Conservation (phyloP, 2,113 vertebrate species). For the Crocuta crocuta region DNA sequence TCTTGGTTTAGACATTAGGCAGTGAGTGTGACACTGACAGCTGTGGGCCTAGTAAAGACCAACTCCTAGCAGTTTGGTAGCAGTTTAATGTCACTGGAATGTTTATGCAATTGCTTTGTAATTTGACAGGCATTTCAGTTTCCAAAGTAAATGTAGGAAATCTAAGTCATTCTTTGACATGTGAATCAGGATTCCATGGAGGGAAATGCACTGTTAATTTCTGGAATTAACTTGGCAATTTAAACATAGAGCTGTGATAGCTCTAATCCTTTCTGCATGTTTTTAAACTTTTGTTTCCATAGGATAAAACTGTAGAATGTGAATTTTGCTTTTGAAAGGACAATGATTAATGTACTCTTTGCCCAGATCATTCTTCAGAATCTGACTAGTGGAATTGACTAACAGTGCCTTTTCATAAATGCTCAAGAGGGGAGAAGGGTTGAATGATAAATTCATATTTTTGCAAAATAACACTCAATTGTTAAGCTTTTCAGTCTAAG, state of each 20-base stretch:
- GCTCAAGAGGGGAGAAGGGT: not conserved
- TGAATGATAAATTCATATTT: constrained; percentile 10
- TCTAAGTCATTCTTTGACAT: constrained; percentile 55
- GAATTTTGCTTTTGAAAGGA: constrained; percentile 40
- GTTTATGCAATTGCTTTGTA: constrained; percentile 57
- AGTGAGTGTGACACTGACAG: not conserved
- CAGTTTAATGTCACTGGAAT: constrained; percentile 59
- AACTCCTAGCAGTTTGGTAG: constrained; percentile 28
- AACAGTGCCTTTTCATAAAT: constrained; percentile 39
- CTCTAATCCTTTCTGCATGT: not conserved
- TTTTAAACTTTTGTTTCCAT: constrained; percentile 41
- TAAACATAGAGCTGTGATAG: constrained; percentile 49
- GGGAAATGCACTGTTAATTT: constrained; percentile 57
- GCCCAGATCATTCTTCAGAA: constrained; percentile 5
- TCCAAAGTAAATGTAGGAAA: constrained; percentile 59
- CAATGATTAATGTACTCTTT: constrained; percentile 21
- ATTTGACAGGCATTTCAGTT: constrained; percentile 59
- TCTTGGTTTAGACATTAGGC: not conserved
- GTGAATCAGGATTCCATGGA: constrained; percentile 33
- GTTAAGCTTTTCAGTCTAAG: constrained; percentile 16
- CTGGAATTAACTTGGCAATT: constrained; percentile 54
- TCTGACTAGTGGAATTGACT: constrained; percentile 14
- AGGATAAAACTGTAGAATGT: constrained; percentile 15
- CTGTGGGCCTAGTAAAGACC: constrained; percentile 46
- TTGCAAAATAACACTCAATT: constrained; percentile 3